phyloP scores from a whole-genome alignment of 2,888 invertebrate species.

The Diploptera punctata region DNA sequence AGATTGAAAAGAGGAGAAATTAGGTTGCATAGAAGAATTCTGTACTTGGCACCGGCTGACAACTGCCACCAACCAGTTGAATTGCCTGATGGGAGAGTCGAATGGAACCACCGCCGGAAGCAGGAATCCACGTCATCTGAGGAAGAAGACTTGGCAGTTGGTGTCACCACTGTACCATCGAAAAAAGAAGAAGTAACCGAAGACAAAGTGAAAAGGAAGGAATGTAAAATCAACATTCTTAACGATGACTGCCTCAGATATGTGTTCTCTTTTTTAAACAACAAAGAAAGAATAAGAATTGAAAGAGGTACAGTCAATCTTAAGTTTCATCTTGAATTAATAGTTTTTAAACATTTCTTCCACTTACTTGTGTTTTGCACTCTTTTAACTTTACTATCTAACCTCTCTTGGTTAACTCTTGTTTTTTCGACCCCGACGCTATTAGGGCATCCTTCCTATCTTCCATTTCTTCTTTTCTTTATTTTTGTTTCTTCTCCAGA shows the following conservation, averaged over 20 bases:
- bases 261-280: conserved; percentile 60
- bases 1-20: conserved; percentile 43
- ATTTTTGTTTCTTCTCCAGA: no score
- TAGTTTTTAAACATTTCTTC: no score
- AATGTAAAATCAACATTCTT: conserved; percentile 56
- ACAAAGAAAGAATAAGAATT: conserved; percentile 61
- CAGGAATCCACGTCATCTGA: neutral
- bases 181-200: neutral
- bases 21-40: conserved; percentile 50
- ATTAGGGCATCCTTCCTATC: no score
- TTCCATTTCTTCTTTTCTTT: no score
- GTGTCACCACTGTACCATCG: neutral
- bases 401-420: no score
- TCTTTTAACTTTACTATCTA: no score
- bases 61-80: conserved; percentile 66
- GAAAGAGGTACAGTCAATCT: conserved; percentile 56
- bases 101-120: conserved; percentile 4
- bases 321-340: neutral
- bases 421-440: no score
- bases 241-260: conserved; percentile 64
- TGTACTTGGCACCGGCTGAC: conserved; percentile 64
- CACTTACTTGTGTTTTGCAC: no score
- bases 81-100: conserved; percentile 26
- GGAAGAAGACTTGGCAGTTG: no score
- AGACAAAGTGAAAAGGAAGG: conserved; percentile 35